A percentile compares a stretch with the other conserved stretches of the same genome.
Evolutionary conservation across 2,113 vertebrate genomes (phyloP).

Genomic region (Porphyrio hochstetteri): DNA sequence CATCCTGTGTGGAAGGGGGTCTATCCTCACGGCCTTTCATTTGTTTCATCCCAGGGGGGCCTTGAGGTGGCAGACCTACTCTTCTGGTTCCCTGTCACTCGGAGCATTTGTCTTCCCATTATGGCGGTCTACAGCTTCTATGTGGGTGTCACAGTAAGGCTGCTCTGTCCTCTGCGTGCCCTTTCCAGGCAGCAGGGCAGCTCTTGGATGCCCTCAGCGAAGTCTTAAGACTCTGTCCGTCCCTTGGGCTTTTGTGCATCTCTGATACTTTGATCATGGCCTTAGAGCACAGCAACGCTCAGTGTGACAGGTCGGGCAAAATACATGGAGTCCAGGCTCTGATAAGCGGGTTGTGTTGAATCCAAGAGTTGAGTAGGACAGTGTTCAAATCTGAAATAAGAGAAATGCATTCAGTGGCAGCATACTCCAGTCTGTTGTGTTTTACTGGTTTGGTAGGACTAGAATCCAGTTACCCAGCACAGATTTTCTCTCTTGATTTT

Average conservation of each 20-base stretch:
- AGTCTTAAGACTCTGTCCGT: not conserved
- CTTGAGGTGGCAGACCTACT: not conserved
- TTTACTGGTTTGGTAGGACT: not conserved
- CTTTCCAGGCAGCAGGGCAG: not conserved
- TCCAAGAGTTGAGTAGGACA: not conserved
- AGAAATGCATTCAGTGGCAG: not conserved
- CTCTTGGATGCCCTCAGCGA: not conserved
- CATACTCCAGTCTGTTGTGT: not conserved
- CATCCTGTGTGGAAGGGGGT: not conserved
- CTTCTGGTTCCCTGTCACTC: not conserved
- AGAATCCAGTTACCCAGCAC: not conserved
- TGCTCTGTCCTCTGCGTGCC: not conserved
- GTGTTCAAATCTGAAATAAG: not conserved
- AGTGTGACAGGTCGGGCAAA: not conserved
- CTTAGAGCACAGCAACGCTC: not conserved
- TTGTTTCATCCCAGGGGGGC: not conserved
- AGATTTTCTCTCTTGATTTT: not conserved
- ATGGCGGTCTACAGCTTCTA: not conserved
- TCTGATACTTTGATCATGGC: not conserved
- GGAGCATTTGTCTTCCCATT: not conserved
- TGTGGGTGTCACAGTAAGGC: not conserved
- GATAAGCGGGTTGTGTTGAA: accelerated
- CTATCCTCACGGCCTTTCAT: accelerated
- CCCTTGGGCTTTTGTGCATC: not conserved
- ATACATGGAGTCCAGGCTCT: not conserved